Conservation (phyloP, 2,888 invertebrate genomes). For the Reticulitermes lucifugus region DNA sequence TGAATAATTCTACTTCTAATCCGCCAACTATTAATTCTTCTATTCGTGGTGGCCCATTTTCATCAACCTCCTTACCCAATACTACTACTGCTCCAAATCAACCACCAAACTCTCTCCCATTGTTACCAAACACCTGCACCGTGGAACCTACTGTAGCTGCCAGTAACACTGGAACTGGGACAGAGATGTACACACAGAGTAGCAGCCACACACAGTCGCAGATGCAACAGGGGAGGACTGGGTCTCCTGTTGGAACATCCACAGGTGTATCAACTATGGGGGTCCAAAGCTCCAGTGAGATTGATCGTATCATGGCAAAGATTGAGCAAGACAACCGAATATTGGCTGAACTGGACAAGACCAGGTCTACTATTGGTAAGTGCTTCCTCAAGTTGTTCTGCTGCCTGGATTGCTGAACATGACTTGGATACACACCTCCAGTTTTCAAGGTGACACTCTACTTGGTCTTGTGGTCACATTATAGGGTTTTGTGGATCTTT, state of each 20-base stretch:
- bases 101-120: constrained; percentile 50
- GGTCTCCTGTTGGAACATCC: constrained; percentile 28
- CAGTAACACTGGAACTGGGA: constrained; percentile 60
- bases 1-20: constrained; percentile 42
- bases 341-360: constrained; percentile 90
- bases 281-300: constrained; percentile 70
- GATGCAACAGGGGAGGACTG: constrained; percentile 35
- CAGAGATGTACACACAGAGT: constrained; percentile 43
- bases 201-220: constrained; percentile 36
- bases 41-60: constrained; percentile 43
- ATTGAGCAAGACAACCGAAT: constrained; percentile 91
- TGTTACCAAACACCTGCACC: constrained; percentile 45
- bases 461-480: not conserved
- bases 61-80: constrained; percentile 38
- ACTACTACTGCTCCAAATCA: constrained; percentile 36
- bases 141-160: constrained; percentile 44
- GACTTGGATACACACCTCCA: constrained; percentile 18
- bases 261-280: constrained; percentile 43
- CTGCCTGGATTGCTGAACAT: constrained; percentile 14
- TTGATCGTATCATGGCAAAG: constrained; percentile 95
- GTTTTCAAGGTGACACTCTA: constrained; percentile 1
- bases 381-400: constrained; percentile 22
- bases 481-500: no score
- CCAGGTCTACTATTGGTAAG: constrained; percentile 73
- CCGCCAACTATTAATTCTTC: constrained; percentile 41